Conservation (phyloP, 2,113 vertebrate species). For the Beaufortia kweichowensis region DNA sequence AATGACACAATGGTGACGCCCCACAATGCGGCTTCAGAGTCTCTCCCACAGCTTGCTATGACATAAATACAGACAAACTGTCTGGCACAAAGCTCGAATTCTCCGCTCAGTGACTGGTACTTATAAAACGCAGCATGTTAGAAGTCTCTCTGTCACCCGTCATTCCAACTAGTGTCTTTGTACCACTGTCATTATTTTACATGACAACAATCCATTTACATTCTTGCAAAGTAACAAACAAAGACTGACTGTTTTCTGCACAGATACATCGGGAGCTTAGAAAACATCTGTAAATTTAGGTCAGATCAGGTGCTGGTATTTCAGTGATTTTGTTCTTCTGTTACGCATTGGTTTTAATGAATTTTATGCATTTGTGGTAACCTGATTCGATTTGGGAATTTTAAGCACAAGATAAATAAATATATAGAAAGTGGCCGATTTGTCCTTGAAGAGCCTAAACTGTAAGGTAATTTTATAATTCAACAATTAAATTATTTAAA, state of each 20-base stretch:
- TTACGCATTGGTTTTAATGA: neutral
- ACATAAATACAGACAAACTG: constrained; percentile 30
- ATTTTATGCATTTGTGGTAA: neutral
- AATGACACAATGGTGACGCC: neutral
- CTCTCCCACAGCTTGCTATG: constrained; percentile 9
- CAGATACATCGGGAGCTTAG: neutral
- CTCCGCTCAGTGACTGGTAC: constrained; percentile 27
- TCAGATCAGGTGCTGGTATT: constrained; percentile 6
- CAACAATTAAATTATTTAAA: too few relatives aligned
- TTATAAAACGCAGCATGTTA: constrained; percentile 25
- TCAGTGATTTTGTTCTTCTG: neutral
- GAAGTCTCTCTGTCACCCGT: constrained; percentile 21
- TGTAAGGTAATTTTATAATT: too few relatives aligned
- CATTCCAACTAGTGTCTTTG: constrained; percentile 9
- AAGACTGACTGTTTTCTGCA: neutral
- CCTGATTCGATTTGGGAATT: too few relatives aligned
- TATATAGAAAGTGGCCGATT: neutral
- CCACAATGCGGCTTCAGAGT: constrained; percentile 35
- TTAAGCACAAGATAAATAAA: too few relatives aligned
- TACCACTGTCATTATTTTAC: constrained; percentile 25
- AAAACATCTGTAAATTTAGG: constrained; percentile 15
- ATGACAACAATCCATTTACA: neutral
- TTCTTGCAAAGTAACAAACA: constrained; percentile 2
- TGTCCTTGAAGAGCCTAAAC: too few relatives aligned
- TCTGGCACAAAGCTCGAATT: constrained; percentile 3